Base-by-base conservation (phyloP, 2,888 invertebrate genomes). In the Torymus tubicola region DNA sequence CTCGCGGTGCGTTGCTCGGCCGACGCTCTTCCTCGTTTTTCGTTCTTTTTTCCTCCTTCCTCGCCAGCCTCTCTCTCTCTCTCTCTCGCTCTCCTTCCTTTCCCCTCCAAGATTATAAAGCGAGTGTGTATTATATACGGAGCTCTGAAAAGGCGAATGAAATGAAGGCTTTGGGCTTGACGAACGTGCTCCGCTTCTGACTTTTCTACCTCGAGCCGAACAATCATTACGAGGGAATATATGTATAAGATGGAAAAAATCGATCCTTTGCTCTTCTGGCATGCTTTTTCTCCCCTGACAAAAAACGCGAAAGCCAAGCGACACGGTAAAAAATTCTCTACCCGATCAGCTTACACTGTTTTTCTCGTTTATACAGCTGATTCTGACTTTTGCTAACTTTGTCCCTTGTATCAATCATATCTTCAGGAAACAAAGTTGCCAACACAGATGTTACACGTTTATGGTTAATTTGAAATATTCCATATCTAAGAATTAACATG, bases 11-110 rank as follows among this genome's bases (percentile, higher is more conserved):
- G 53, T 76, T 18, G 63, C 42, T 42, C 72, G 78, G 79, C 76
- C 58, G 60, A 21, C 21, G 21, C 60, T 83, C 75, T 85, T 83
- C 84, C 77, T 85, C 83, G 85, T 69, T 80, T 77, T 72, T 69
- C 77, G 64, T 31, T 75, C 70, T 83, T 85, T 64, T 79, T 80
- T 60, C 68, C 79, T 67, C 79, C 61, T 16, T 73, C 76, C 70
- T 52, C 68, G 57, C 50, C 14, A 31, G 65, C 12, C 31, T 70
- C 24, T 8, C 58, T 52, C 24, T 63, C 60, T 14, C n/a, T 53
- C 21, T 53, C 12, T 58, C 60, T 58, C 31, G 53, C 50, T 72
- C 60, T 53, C 12, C 58, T 69, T 42, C 12, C 53, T 18, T 21
- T 61, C 24, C 42, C 16, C 21, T n/a, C 42, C 13, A 57, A 78